These are phyloP conservation scores for Amblyjoppa proteus DNA, from an alignment of 2,888 invertebrate species.

Conservation along the genomic window DNA sequence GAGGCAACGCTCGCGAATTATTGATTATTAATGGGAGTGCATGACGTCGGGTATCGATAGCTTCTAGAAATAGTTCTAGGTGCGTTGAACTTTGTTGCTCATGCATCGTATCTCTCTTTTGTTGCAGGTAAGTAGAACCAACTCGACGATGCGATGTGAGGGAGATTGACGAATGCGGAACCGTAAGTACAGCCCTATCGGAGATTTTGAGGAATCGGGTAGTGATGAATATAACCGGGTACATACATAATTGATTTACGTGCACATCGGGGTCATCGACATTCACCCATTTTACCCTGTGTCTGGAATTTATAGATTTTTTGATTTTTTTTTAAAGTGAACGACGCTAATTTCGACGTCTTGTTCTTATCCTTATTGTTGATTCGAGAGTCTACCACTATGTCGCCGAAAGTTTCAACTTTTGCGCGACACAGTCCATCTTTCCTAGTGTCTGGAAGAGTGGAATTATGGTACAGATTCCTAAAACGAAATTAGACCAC, in stretches of 20 bases:
- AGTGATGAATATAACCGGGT: neutral
- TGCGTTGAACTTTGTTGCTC: constrained; percentile 1
- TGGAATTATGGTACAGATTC: too few relatives aligned
- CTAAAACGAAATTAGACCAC: too few relatives aligned
- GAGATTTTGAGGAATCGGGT: neutral
- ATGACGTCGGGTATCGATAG: constrained; percentile 1
- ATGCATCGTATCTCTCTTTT: constrained; percentile 18
- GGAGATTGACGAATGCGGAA: neutral
- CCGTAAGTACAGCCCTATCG: constrained; percentile 47
- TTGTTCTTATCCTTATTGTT: too few relatives aligned
- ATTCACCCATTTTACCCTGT: too few relatives aligned
- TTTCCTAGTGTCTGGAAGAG: too few relatives aligned
- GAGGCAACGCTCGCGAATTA: neutral
- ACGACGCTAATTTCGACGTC: too few relatives aligned
- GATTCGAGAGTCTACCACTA: too few relatives aligned
- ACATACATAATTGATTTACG: too few relatives aligned
- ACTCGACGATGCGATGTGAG: neutral
- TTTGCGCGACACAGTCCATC: neutral
- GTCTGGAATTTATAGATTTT: too few relatives aligned
- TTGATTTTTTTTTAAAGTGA: too few relatives aligned
- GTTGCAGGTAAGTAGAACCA: constrained; percentile 70
- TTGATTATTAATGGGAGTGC: constrained; percentile 23
- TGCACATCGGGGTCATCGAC: too few relatives aligned
- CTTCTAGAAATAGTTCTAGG: constrained; percentile 12
- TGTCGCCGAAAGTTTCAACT: too few relatives aligned